Percentiles rank a stretch among this genome's conserved stretches.
Evolutionary conservation across 2,888 invertebrate genomes (phyloP).

Genomic region (Eupithecia pulchellata): DNA sequence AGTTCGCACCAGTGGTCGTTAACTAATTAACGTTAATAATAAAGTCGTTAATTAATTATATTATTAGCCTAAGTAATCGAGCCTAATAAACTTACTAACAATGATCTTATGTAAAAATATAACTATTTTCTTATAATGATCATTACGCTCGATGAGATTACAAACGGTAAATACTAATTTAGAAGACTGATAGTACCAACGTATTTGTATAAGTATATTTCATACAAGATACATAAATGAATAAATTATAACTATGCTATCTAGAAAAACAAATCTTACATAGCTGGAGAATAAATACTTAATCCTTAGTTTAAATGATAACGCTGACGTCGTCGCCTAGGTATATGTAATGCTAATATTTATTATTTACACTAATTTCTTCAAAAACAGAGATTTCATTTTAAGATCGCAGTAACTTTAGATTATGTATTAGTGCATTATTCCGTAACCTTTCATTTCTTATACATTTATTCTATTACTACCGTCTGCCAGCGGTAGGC

Average conservation of each 20-base stretch:
- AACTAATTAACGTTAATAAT: no score
- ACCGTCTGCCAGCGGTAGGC: no score
- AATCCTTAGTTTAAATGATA: slow-evolving; percentile 31
- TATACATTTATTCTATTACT: not conserved
- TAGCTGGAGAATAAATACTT: slow-evolving; percentile 32
- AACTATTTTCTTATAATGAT: slow-evolving; percentile 58
- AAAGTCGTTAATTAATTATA: slow-evolving; percentile 42
- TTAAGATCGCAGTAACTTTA: slow-evolving; percentile 14
- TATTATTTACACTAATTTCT: not conserved
- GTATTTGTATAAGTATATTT: slow-evolving; percentile 35
- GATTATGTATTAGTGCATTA: not conserved
- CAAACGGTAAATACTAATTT: slow-evolving; percentile 32
- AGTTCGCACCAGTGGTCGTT: slow-evolving; percentile 82
- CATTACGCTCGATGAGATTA: slow-evolving; percentile 40
- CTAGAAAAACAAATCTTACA: slow-evolving; percentile 38
- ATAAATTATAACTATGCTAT: slow-evolving; percentile 40
- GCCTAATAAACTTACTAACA: slow-evolving; percentile 65
- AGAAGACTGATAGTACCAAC: slow-evolving; percentile 36
- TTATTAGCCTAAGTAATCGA: slow-evolving; percentile 67
- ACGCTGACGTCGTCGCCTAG: slow-evolving; percentile 21
- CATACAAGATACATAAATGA: slow-evolving; percentile 27
- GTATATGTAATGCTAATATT: not conserved
- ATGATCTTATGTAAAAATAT: slow-evolving; percentile 80
- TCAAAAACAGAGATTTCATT: slow-evolving; percentile 12
- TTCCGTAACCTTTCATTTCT: not conserved